Conservation (phyloP, 2,888 invertebrate species). For the Rhamnusium bicolor region DNA sequence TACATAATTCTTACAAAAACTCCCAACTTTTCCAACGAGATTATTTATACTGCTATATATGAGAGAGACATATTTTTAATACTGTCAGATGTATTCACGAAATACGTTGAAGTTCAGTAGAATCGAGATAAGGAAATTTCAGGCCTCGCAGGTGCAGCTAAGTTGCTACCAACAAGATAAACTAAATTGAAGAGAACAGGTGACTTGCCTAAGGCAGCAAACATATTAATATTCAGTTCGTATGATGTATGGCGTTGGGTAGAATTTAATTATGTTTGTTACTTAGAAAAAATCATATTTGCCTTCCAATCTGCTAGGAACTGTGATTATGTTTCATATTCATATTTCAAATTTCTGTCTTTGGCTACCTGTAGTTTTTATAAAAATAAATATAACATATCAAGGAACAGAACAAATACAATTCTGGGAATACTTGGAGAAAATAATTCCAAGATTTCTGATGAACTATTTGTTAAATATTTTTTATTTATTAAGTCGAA, state of each 20-base stretch:
- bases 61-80: conserved; percentile 22
- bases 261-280: not conserved
- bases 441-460: no score
- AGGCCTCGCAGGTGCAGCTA: conserved; percentile 27
- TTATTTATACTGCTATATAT: conserved; percentile 5
- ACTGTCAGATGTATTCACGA: conserved; percentile 1
- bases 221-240: conserved; percentile 25
- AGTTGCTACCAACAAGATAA: conserved; percentile 21
- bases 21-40: not conserved
- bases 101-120: not conserved
- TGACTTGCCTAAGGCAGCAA: conserved; percentile 27
- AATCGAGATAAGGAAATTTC: conserved; percentile 16
- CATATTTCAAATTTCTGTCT: no score
- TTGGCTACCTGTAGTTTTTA: no score
- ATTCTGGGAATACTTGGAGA: no score
- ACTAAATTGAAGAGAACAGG: conserved; percentile 33
- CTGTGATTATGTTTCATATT: not conserved
- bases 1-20: conserved; percentile 1
- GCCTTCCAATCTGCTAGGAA: not conserved
- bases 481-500: no score
- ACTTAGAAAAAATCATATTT: not conserved
- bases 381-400: no score
- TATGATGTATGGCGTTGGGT: conserved; percentile 10
- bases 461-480: no score
- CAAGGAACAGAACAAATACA: no score